phyloP scores from a whole-genome alignment of 1,140 invertebrate genomes.

The silkworm (Bombyx mori) region DNA sequence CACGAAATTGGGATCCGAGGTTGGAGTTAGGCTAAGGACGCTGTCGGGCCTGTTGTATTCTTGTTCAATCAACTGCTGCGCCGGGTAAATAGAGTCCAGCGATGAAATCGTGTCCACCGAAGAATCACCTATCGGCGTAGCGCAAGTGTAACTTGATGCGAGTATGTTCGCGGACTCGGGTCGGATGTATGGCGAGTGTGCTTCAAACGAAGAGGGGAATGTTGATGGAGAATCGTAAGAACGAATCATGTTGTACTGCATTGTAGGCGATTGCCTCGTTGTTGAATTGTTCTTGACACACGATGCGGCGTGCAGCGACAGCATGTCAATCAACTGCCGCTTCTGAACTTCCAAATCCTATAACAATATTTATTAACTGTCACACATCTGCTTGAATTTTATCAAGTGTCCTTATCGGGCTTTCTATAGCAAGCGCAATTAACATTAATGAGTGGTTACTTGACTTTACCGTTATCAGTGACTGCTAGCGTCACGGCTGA shows the following conservation, averaged over 20 bases:
- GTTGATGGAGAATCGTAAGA: constrained; percentile 55
- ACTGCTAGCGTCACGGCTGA: constrained; percentile 11
- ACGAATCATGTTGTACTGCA: constrained; percentile 54
- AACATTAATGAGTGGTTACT: constrained; percentile 12
- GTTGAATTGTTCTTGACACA: constrained; percentile 75
- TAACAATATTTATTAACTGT: constrained; percentile 17
- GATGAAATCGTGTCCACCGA: constrained; percentile 55
- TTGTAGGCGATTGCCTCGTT: constrained; percentile 42
- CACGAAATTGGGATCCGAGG: constrained; percentile 40
- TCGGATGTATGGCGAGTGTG: constrained; percentile 63
- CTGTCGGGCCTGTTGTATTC: constrained; percentile 60
- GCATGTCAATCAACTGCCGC: constrained; percentile 80
- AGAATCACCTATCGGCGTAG: constrained; percentile 46
- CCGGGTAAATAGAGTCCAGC: constrained; percentile 48
- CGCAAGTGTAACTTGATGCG: constrained; percentile 66
- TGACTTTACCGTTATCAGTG: constrained; percentile 13
- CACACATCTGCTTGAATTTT: too few species aligned
- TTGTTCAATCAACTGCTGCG: constrained; percentile 39
- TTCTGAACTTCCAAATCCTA: constrained; percentile 82
- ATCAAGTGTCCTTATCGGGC: constrained; percentile 7
- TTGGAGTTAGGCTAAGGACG: constrained; percentile 53
- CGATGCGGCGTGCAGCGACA: constrained; percentile 78
- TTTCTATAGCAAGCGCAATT: constrained; percentile 8
- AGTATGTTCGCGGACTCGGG: constrained; percentile 68
- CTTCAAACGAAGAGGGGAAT: constrained; percentile 58